These are phyloP conservation scores for Clarias macrocephalus DNA, from an alignment of 2,113 vertebrate species.

Conservation along the genomic window DNA sequence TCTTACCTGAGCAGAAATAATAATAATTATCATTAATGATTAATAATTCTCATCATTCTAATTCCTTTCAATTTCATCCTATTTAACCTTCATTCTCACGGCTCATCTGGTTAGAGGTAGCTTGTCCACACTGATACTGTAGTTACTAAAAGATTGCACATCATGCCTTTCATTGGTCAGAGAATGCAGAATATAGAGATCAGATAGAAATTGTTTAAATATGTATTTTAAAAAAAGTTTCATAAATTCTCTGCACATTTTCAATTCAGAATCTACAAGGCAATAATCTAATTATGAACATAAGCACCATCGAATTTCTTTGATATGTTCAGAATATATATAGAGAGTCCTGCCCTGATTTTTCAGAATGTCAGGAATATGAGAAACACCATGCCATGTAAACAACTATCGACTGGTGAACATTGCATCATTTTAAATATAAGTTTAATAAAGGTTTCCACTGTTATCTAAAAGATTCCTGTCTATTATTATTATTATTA, in stretches of 20 bases:
- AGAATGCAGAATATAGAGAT: neutral
- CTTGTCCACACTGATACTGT: neutral
- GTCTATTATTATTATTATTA: neutral
- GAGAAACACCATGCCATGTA: neutral
- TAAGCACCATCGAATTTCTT: neutral
- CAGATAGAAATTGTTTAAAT: neutral
- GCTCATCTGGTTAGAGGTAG: neutral
- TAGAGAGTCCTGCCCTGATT: neutral
- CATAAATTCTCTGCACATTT: neutral
- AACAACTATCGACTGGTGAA: neutral
- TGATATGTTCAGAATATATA: neutral
- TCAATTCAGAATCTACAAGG: neutral
- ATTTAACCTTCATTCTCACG: neutral
- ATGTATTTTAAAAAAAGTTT: neutral
- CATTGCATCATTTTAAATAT: neutral
- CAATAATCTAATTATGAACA: constrained; percentile 8
- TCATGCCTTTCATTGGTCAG: neutral
- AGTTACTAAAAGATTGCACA: neutral
- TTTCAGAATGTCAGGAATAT: neutral
- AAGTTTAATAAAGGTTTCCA: constrained; percentile 17
- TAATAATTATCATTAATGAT: too few species aligned
- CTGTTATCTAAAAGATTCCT: neutral
- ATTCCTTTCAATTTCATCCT: neutral
- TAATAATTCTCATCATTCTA: too few species aligned
- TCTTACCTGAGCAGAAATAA: neutral